Conservation (phyloP, 2,797 vertebrate species). For the Smutsia temminckii region DNA sequence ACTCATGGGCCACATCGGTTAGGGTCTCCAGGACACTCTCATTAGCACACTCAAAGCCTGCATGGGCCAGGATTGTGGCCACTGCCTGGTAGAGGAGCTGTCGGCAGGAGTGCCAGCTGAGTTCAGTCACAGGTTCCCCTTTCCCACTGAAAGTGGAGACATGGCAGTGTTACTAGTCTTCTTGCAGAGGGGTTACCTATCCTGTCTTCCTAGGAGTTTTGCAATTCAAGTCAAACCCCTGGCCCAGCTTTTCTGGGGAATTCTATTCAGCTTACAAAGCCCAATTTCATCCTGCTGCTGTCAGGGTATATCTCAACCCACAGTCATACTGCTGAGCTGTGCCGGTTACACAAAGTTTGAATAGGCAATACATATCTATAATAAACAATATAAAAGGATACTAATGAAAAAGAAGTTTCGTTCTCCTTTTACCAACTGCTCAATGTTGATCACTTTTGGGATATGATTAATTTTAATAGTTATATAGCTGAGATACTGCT, state of each 20-base stretch:
- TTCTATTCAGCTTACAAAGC: neutral
- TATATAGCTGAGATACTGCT: neutral
- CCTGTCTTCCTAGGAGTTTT: constrained; percentile 6
- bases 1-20: constrained; percentile 95
- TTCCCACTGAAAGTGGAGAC: constrained; percentile 89
- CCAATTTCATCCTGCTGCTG: neutral
- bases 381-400: neutral
- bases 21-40: constrained; percentile 97
- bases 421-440: neutral
- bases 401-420: neutral
- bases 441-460: constrained; percentile 23
- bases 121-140: constrained; percentile 96
- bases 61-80: constrained; percentile 95
- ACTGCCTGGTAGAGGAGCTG: constrained; percentile 98
- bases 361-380: neutral
- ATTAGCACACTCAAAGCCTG: constrained; percentile 95
- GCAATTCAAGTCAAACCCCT: neutral
- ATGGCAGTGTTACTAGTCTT: neutral
- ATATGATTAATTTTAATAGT: constrained; percentile 3
- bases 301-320: neutral
- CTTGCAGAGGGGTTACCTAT: neutral
- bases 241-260: neutral
- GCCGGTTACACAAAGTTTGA: neutral
- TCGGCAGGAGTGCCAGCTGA: constrained; percentile 95
- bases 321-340: neutral